phyloP scores from a whole-genome alignment of 2,888 invertebrate species.

The Agrotis clavis region DNA sequence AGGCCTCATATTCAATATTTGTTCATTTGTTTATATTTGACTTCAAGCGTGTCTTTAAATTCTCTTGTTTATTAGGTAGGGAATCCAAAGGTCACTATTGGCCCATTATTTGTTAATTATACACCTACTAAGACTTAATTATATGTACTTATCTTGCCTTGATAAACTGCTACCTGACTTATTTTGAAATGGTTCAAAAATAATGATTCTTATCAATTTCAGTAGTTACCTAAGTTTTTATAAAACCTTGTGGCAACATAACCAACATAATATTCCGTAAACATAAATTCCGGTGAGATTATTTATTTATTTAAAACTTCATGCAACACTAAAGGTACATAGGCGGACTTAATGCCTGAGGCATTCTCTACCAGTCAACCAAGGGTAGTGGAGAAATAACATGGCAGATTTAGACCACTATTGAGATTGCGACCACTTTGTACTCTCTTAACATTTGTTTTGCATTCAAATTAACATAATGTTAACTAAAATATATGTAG shows the following conservation, averaged over 20 bases:
- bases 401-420: too few species aligned
- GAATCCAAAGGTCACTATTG: conserved; percentile 1
- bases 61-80: neutral
- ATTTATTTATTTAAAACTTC: too few species aligned
- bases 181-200: neutral
- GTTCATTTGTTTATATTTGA: conserved; percentile 10
- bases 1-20: conserved; percentile 3
- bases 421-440: neutral
- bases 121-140: neutral
- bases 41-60: neutral
- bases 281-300: neutral
- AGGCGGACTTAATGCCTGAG: too few species aligned
- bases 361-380: too few species aligned
- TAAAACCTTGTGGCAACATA: neutral
- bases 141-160: neutral
- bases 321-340: too few species aligned
- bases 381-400: too few species aligned
- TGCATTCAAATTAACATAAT: conserved; percentile 2
- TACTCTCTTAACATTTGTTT: neutral
- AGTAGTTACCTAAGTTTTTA: neutral
- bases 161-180: neutral
- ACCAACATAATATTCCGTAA: neutral
- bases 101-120: conserved; percentile 8
- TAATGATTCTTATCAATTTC: neutral
- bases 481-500: neutral